Evolutionary conservation across 64 coral and sea anemone genomes (phyloP), one percentile per base, ranked within the genome.

Genomic region (Porites australiensis): DNA sequence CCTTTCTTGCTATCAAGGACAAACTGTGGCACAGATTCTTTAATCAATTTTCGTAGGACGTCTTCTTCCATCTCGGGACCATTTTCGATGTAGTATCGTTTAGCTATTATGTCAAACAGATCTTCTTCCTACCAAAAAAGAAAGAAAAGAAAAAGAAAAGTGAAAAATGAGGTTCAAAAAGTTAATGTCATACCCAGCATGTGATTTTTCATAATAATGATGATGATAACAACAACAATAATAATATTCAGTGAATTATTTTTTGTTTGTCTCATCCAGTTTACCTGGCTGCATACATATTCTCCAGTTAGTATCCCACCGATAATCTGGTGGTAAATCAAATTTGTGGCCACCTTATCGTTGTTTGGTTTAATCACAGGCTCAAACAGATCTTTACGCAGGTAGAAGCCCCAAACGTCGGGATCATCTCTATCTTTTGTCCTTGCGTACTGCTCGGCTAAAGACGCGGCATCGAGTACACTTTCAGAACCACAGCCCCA

Each of bases 321-420:
- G 62, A 95, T 60, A 50, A 95, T 88, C 52, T 95, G 94, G 44
- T 87, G 66, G 53, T 95, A 95, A 65, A 95, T 82, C 22, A 95
- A 27, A 48, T 95, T 71, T 50, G 45, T 95, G 23, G 88, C 88
- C 64, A 91, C 89, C 0, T 83, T 89, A 44, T 88, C 89, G 49
- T 55, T 55, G 60, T 54, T 49, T 44, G 89, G 44, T 51, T 91
- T 79, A 16, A 73, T 59, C 4, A 75, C 83, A 1, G 94, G 81
- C 4, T 64, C 67, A 20, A 95, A 95, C 12, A 95, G 44, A 61
- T 95, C 94, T 91, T 95, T 95, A 9, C 94, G 88, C 44, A 95
- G 58, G 75, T 87, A 95, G 12, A 95, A 44, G 27, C 53, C 64
- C 75, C 88, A 95, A 6, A 60, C 82, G 44, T 52, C 13, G 23